A percentile compares a stretch with the other conserved stretches of the same genome.
Evolutionary conservation across 2,797 vertebrate species (phyloP).

Genomic region (Thunnus albacares): DNA sequence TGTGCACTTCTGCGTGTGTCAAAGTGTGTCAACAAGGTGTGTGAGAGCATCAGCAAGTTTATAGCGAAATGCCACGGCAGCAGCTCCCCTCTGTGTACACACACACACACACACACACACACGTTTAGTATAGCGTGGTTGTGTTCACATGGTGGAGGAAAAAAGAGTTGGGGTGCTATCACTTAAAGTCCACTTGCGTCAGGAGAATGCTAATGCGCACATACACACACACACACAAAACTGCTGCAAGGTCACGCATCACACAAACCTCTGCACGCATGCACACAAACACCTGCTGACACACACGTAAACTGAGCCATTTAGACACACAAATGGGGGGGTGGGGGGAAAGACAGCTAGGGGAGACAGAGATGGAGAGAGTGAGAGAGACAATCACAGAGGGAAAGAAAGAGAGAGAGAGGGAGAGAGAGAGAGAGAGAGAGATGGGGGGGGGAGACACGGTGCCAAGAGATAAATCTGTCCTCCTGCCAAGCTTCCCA

Average conservation of each 20-base stretch:
- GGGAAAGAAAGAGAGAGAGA: neutral
- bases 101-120: conserved; percentile 21
- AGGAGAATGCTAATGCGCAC: conserved; percentile 73
- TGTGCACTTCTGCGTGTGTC: conserved; percentile 26
- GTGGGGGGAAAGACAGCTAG: conserved; percentile 7
- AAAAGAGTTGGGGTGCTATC: conserved; percentile 55
- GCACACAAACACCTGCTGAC: conserved; percentile 77
- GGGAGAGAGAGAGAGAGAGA: conserved; percentile 12
- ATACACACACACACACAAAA: conserved; percentile 56
- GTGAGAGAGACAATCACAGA: conserved; percentile 17
- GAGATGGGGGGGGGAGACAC: conserved; percentile 30
- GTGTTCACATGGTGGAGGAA: conserved; percentile 44
- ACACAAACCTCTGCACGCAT: conserved; percentile 59
- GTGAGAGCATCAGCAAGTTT: conserved; percentile 73
- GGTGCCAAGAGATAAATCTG: conserved; percentile 84
- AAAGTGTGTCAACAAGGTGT: conserved; percentile 48
- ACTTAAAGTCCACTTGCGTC: conserved; percentile 67
- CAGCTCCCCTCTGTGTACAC: conserved; percentile 26
- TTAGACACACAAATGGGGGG: conserved; percentile 60
- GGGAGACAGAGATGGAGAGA: neutral
- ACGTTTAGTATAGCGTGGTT: conserved; percentile 6
- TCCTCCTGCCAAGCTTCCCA: conserved; percentile 82
- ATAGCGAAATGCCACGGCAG: conserved; percentile 70
- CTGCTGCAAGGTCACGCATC: conserved; percentile 84
- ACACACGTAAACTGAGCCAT: conserved; percentile 75